phyloP scores from a whole-genome alignment of 2,797 vertebrate species.

The Acanthurus lineatus region DNA sequence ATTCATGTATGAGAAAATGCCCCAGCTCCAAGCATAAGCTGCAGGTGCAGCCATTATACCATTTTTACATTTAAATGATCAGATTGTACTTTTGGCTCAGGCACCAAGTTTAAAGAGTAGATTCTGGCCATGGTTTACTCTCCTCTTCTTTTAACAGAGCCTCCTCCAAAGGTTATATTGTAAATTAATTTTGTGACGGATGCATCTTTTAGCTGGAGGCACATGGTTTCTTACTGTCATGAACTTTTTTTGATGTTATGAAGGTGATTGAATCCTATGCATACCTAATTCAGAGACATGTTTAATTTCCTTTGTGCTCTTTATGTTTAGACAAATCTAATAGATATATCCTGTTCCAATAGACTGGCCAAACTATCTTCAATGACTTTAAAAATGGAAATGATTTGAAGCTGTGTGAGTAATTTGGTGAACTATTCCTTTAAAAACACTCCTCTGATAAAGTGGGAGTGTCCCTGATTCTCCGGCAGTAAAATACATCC shows the following conservation, averaged over 20 bases:
- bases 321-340: not conserved
- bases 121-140: not conserved
- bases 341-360: not conserved
- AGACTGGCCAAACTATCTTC: not conserved
- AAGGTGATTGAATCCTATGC: not conserved
- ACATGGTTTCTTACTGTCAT: not conserved
- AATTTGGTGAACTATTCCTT: no score
- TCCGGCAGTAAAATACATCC: not conserved
- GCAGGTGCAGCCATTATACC: no score
- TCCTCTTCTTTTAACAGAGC: not conserved
- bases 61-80: no score
- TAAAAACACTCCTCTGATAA: no score
- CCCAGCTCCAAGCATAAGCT: no score
- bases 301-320: not conserved
- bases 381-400: not conserved
- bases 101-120: no score
- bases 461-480: not conserved
- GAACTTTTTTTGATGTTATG: not conserved
- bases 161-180: not conserved
- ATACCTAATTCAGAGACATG: no score
- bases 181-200: not conserved
- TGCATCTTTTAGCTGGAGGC: not conserved
- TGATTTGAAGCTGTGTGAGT: not conserved
- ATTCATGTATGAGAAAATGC: no score
- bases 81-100: not conserved